Base-by-base conservation (phyloP, 2,797 vertebrate genomes). In the Helicolenus hilgendorfi region DNA sequence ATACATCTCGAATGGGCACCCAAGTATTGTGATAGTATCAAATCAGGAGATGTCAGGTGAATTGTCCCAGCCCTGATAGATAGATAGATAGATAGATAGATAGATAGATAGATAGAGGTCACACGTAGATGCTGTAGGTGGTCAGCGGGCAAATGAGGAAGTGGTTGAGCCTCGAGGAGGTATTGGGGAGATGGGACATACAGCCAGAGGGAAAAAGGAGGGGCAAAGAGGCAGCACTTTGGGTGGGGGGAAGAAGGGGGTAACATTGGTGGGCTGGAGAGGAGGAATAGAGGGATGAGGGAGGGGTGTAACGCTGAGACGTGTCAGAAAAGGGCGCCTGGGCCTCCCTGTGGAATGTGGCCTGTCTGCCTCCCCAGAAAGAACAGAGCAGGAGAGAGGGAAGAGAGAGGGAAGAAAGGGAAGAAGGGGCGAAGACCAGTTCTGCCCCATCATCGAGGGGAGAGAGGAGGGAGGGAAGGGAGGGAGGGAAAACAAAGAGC, bases 321-420 rank as follows among this genome's bases (percentile, higher is more conserved):
- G 96, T 97, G 97, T 97, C 96, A 97, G 96, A 96, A 96, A 96
- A 96, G 96, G 94, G 97, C 96, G 96, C 97, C 96, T 94, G 97
- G 97, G 97, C 96, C 97, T 97, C 97, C 96, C 96, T 95, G 95
- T 97, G 97, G 97, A 98, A 98, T 98, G 97, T 96, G 95, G 94
- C 95, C 96, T 97, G 96, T 98, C 97, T 97, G 96, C 97, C 96
- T 97, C 95, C 94, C 94, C 95, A 96, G 95, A 96, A 97, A 95
- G 92, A 95, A 96, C 93, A 93, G 94, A 94, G 90, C 80, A 81
- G 81, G 83, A 94, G 89, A 91, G 92, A 89, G 92, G 85, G 89
- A 91, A 91, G 91, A 89, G 81, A 81, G 89, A 89, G 84, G 77
- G 88, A 86, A 92, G 90, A 92, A 89, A 92, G 91, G 76, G 88